phyloP scores from a whole-genome alignment of 2,797 vertebrate genomes.

The Chrosomus eos region DNA sequence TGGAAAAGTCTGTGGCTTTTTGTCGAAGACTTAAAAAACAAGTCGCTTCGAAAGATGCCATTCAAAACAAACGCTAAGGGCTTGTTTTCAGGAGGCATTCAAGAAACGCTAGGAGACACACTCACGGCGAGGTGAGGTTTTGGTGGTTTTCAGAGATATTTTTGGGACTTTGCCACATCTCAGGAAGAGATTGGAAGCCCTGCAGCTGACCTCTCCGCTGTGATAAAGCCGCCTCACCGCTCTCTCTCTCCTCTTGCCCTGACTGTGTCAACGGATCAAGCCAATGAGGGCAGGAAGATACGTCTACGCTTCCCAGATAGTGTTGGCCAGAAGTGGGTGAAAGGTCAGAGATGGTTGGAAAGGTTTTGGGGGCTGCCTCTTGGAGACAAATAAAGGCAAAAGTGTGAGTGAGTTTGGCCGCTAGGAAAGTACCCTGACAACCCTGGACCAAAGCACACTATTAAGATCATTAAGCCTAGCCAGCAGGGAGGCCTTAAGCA shows the following conservation, averaged over 20 bases:
- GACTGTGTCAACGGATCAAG: slow-evolving; percentile 41
- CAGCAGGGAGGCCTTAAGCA: slow-evolving; percentile 41
- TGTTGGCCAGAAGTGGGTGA: slow-evolving; percentile 54
- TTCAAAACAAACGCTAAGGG: slow-evolving; percentile 49
- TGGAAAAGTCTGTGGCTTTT: slow-evolving; percentile 23
- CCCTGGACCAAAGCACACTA: slow-evolving; percentile 16
- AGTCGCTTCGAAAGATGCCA: slow-evolving; percentile 39
- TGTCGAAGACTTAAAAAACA: slow-evolving; percentile 37
- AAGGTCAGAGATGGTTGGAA: slow-evolving; percentile 48
- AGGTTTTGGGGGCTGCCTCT: slow-evolving; percentile 31
- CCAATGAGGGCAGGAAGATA: slow-evolving; percentile 45
- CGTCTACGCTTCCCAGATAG: slow-evolving; percentile 56
- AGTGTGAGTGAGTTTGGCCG: slow-evolving; percentile 7
- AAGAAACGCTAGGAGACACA: slow-evolving; percentile 46
- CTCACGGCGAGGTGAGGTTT: slow-evolving; percentile 52
- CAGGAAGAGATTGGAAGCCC: slow-evolving; percentile 57
- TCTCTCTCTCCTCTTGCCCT: slow-evolving; percentile 31
- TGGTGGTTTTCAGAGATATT: slow-evolving; percentile 56
- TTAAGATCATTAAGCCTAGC: slow-evolving; percentile 45
- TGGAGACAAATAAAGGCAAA: slow-evolving; percentile 39
- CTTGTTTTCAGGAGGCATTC: slow-evolving; percentile 49
- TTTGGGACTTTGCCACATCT: slow-evolving; percentile 57
- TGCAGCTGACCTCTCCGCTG: slow-evolving; percentile 54
- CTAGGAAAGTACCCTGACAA: slow-evolving; percentile 39
- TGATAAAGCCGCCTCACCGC: slow-evolving; percentile 47